phyloP scores from a whole-genome alignment of 1,140 invertebrate genomes.

The Scaptomyza graminum region DNA sequence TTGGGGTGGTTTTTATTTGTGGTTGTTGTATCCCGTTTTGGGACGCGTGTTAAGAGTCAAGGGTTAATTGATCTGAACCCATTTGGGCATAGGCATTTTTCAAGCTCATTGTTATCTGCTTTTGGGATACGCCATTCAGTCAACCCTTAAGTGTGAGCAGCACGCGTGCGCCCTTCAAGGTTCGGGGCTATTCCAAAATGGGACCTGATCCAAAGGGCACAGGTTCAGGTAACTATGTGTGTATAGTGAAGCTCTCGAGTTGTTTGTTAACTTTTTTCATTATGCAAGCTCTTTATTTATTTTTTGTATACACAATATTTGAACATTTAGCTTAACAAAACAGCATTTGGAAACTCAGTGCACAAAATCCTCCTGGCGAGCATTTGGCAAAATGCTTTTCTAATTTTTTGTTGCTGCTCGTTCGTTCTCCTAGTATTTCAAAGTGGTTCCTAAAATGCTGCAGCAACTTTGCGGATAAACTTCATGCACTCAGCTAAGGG shows the following conservation, averaged over 20 bases:
- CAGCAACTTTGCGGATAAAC: conserved; percentile 48
- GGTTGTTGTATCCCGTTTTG: conserved; percentile 33
- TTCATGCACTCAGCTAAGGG: conserved; percentile 16
- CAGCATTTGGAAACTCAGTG: neutral
- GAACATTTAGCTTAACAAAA: conserved; percentile 39
- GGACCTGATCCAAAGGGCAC: conserved; percentile 38
- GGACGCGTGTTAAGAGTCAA: conserved; percentile 59
- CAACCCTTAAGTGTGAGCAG: conserved; percentile 65
- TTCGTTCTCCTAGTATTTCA: conserved; percentile 12
- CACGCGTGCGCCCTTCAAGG: conserved; percentile 60
- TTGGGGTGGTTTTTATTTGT: conserved; percentile 49
- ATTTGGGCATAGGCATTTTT: conserved; percentile 20
- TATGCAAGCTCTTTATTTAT: conserved; percentile 10
- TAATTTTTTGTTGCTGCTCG: conserved; percentile 14
- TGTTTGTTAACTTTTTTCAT: conserved; percentile 1
- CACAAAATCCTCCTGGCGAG: conserved; percentile 11
- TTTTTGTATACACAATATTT: conserved; percentile 6
- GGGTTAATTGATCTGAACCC: conserved; percentile 70
- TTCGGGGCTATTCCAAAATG: conserved; percentile 59
- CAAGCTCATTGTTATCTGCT: conserved; percentile 40
- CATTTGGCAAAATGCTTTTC: conserved; percentile 28
- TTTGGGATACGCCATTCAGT: conserved; percentile 41
- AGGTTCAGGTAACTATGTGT: conserved; percentile 3
- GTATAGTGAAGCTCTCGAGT: neutral
- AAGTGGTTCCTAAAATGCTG: conserved; percentile 45